Percentiles rank a stretch among this genome's conserved stretches.
Evolutionary conservation across 2,113 vertebrate species (phyloP).

Genomic region (Potamarius usumacintae): DNA sequence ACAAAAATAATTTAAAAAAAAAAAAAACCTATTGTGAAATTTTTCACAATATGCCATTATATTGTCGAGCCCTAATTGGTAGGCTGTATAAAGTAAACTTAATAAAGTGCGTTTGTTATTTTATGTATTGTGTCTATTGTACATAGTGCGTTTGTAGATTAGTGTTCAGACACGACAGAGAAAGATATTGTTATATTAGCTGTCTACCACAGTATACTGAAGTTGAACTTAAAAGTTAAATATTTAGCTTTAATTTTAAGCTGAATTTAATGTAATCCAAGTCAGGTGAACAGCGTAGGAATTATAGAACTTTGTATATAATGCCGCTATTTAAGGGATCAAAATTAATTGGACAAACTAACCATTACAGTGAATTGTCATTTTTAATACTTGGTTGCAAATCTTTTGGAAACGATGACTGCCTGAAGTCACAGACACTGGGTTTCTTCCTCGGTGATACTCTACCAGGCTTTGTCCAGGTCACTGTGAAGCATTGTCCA

Average conservation of each 20-base stretch:
- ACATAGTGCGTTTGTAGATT: no score
- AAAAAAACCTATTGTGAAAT: no score
- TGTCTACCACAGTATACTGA: neutral
- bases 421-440: neutral
- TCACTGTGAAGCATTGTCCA: neutral
- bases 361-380: neutral
- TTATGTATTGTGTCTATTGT: no score
- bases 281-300: neutral
- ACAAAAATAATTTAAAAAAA: no score
- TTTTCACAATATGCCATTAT: no score
- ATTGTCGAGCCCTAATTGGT: neutral
- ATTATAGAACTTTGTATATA: neutral
- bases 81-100: neutral
- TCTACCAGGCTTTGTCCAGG: neutral
- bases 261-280: neutral
- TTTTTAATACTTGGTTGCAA: neutral
- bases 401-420: neutral
- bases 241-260: neutral
- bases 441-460: neutral
- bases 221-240: neutral
- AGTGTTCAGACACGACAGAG: neutral
- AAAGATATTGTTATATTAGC: neutral
- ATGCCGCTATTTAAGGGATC: neutral
- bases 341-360: neutral
- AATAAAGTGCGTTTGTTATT: neutral